Percentiles rank a stretch among this genome's conserved stretches.
These are phyloP conservation scores for Sinosuthora webbiana DNA, from an alignment of 2,113 vertebrate species.

Conservation along the genomic window DNA sequence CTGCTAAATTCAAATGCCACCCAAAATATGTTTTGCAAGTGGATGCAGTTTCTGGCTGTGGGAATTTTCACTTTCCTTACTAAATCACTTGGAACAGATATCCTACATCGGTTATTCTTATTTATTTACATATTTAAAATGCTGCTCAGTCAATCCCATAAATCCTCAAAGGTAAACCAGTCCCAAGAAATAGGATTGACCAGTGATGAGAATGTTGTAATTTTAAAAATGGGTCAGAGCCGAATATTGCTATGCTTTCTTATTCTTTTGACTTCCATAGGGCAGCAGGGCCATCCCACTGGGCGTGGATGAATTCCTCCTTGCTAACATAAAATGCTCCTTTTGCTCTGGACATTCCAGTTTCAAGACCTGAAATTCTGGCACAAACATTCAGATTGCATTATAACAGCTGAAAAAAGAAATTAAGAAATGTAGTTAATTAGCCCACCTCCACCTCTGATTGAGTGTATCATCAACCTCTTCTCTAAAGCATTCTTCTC, in stretches of 20 bases:
- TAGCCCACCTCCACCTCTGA: background rate
- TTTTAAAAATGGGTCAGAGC: background rate
- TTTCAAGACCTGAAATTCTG: background rate
- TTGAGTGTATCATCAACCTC: background rate
- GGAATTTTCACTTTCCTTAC: background rate
- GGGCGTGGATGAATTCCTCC: background rate
- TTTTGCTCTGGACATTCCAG: background rate
- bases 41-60: background rate
- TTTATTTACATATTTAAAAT: background rate
- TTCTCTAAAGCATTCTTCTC: background rate
- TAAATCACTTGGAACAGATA: background rate
- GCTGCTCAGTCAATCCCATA: background rate
- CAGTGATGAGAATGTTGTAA: accelerated
- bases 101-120: background rate
- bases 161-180: background rate
- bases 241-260: background rate
- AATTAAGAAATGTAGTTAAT: background rate
- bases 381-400: background rate
- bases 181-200: background rate
- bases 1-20: background rate
- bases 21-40: background rate
- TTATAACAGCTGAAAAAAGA: background rate
- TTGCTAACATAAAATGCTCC: background rate
- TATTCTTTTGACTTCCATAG: background rate
- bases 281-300: accelerated